phyloP scores from a whole-genome alignment of 2,888 invertebrate genomes.

The Salpingus planirostris region DNA sequence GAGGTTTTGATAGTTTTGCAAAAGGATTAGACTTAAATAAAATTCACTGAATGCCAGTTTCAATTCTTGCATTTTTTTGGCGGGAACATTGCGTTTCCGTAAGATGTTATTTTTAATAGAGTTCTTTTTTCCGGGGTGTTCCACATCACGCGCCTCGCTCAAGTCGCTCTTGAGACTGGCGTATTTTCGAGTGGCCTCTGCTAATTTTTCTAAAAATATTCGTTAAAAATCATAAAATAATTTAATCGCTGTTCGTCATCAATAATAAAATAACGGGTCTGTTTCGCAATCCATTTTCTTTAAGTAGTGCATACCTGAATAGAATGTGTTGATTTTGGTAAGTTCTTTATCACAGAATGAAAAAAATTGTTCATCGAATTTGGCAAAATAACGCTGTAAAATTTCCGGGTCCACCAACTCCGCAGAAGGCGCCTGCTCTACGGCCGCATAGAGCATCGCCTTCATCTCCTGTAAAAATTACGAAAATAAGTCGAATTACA shows the following conservation, averaged over 20 bases:
- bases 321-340: constrained; percentile 83
- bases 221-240: not conserved
- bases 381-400: constrained; percentile 62
- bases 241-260: not conserved
- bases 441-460: constrained; percentile 67
- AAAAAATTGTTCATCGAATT: constrained; percentile 80
- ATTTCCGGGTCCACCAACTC: constrained; percentile 65
- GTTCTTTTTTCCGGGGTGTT: constrained; percentile 32
- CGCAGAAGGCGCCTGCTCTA: constrained; percentile 67
- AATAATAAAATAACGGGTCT: not conserved
- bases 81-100: constrained; percentile 43
- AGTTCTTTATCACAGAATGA: constrained; percentile 78
- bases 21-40: constrained; percentile 73
- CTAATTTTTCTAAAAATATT: constrained; percentile 55
- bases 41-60: constrained; percentile 87
- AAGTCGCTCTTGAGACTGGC: constrained; percentile 84
- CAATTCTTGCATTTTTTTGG: constrained; percentile 68
- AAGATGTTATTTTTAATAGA: constrained; percentile 35
- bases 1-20: constrained; percentile 85
- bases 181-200: constrained; percentile 90
- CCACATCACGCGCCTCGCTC: constrained; percentile 40
- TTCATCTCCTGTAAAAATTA: constrained; percentile 62
- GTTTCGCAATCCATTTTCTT: not conserved
- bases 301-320: constrained; percentile 51
- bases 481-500: constrained; percentile 1